phyloP scores from a whole-genome alignment of 2,888 invertebrate species.

The Drosophila fulvimacula region DNA sequence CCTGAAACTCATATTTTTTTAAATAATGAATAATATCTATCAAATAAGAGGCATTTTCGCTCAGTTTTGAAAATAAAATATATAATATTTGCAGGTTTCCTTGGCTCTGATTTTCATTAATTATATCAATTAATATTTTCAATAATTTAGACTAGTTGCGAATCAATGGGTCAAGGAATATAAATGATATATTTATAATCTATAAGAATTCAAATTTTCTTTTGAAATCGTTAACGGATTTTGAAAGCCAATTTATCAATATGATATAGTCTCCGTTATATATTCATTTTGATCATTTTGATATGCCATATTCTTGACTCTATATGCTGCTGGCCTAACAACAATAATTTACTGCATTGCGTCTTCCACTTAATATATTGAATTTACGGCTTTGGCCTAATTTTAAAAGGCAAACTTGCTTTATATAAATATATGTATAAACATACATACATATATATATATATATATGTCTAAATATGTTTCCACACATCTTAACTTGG shows the following conservation, averaged over 20 bases:
- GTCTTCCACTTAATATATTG: slow-evolving; percentile 1
- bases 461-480: slow-evolving; percentile 17
- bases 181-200: too few species aligned
- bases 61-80: not conserved
- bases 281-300: not conserved
- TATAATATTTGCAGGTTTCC: too few species aligned
- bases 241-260: not conserved
- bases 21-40: not conserved
- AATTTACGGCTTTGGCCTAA: slow-evolving; percentile 13
- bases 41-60: not conserved
- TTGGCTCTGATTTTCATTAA: too few species aligned
- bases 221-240: not conserved
- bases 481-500: slow-evolving; percentile 40
- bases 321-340: not conserved
- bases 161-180: too few species aligned
- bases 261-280: not conserved
- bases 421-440: not conserved
- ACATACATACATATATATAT: not conserved
- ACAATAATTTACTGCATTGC: not conserved
- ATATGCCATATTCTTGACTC: not conserved
- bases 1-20: not conserved
- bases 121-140: too few species aligned
- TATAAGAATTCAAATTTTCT: too few species aligned
- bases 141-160: too few species aligned
- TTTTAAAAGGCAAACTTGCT: slow-evolving; percentile 4